Evolutionary conservation across 2,113 vertebrate species (phyloP).

Genomic region (Brevimyrus niger): DNA sequence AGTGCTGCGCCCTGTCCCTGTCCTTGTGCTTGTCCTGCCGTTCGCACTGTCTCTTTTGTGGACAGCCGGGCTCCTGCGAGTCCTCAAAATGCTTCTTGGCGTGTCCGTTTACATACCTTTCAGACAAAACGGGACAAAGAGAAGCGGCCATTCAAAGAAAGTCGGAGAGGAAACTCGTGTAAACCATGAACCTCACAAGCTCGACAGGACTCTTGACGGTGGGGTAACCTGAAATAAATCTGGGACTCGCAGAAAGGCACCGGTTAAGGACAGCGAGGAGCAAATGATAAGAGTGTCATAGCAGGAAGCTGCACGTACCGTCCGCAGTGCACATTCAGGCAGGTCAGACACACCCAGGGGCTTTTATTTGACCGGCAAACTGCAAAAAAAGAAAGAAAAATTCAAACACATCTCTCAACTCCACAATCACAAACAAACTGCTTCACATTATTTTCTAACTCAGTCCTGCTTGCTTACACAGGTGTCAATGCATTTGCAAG

Average conservation of each 20-base stretch:
- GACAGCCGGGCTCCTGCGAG: constrained; percentile 60
- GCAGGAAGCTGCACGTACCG: constrained; percentile 58
- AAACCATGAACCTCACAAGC: not conserved
- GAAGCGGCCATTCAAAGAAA: not conserved
- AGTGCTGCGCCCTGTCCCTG: constrained; percentile 58
- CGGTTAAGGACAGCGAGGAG: not conserved
- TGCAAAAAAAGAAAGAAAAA: constrained; percentile 42
- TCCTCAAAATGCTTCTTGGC: constrained; percentile 99
- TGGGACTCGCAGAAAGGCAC: not conserved
- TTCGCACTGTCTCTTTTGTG: constrained; percentile 73
- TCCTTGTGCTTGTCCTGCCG: constrained; percentile 72
- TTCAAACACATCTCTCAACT: not conserved
- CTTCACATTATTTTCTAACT: not conserved
- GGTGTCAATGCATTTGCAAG: not conserved
- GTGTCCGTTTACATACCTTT: constrained; percentile 93
- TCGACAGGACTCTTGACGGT: not conserved
- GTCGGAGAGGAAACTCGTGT: not conserved
- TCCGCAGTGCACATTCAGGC: constrained; percentile 92
- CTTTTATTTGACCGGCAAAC: constrained; percentile 98
- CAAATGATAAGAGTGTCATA: not conserved
- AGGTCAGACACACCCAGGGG: constrained; percentile 94
- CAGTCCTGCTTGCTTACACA: not conserved
- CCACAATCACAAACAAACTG: not conserved
- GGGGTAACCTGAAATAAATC: not conserved
- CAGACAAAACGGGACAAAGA: not conserved